Percentiles rank a stretch among this genome's conserved stretches.
These are phyloP conservation scores for Echiichthys vipera DNA, from an alignment of 2,797 vertebrate genomes.

Conservation along the genomic window DNA sequence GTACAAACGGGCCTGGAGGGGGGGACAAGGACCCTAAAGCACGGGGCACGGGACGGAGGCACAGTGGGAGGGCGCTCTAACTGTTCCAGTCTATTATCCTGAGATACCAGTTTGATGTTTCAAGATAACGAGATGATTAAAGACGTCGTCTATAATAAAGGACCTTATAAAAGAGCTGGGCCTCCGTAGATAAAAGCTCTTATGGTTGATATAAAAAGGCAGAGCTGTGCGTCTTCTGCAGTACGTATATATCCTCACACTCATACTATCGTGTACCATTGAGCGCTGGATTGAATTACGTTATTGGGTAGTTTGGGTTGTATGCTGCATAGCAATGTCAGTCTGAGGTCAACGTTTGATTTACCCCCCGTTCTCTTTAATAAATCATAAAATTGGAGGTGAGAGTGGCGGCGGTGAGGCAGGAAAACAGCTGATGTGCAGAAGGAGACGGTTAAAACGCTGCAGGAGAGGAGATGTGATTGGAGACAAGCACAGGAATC, in stretches of 20 bases:
- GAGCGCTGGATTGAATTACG: slow-evolving; percentile 44
- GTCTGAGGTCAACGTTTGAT: slow-evolving; percentile 39
- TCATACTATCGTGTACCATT: slow-evolving; percentile 19
- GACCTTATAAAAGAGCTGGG: background rate
- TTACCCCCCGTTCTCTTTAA: slow-evolving; percentile 31
- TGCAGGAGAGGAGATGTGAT: slow-evolving; percentile 5
- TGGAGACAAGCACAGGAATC: background rate
- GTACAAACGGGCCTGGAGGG: too few relatives aligned
- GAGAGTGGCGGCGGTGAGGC: background rate
- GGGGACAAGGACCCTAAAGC: too few relatives aligned
- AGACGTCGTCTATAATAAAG: background rate
- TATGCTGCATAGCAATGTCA: slow-evolving; percentile 47
- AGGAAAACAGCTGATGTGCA: slow-evolving; percentile 19
- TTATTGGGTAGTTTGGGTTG: slow-evolving; percentile 37
- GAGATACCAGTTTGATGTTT: background rate
- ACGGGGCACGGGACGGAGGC: too few relatives aligned
- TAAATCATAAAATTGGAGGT: slow-evolving; percentile 47
- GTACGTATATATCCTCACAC: slow-evolving; percentile 18
- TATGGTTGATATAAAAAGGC: background rate
- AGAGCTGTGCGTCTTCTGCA: background rate
- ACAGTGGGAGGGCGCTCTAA: too few relatives aligned
- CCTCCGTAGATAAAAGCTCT: background rate
- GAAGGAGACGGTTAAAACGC: slow-evolving; percentile 20
- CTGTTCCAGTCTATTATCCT: background rate
- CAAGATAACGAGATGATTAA: background rate